A percentile compares a stretch with the other conserved stretches of the same genome.
Evolutionary conservation across 2,113 vertebrate genomes (phyloP).

Genomic region (Xenopus tropicalis): UCB_Xtro_10.0 CM004452.2:29446501-29447000

Average conservation of each 20-base stretch:
- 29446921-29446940: background rate
- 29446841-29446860: slow-evolving; percentile 36
- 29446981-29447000: background rate
- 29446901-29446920: slow-evolving; percentile 11
- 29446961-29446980: no score
- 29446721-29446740: slow-evolving; percentile 6
- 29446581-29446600: no score
- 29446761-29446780: slow-evolving; percentile 33
- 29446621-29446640: no score
- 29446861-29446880: slow-evolving; percentile 17
- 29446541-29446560: no score
- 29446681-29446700: slow-evolving; percentile 9
- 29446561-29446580: no score
- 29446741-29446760: background rate
- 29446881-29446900: slow-evolving; percentile 4
- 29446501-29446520: no score
- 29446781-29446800: slow-evolving; percentile 16
- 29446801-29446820: slow-evolving; percentile 27
- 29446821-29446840: slow-evolving; percentile 31
- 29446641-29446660: no score
- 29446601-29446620: no score
- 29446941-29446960: background rate
- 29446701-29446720: slow-evolving; percentile 7
- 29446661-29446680: no score
- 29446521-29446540: no score